A percentile compares a stretch with the other conserved stretches of the same genome.
These are phyloP conservation scores for Cepaea hortensis DNA, from an alignment of 2,888 invertebrate species.

Conservation along the genomic window DNA sequence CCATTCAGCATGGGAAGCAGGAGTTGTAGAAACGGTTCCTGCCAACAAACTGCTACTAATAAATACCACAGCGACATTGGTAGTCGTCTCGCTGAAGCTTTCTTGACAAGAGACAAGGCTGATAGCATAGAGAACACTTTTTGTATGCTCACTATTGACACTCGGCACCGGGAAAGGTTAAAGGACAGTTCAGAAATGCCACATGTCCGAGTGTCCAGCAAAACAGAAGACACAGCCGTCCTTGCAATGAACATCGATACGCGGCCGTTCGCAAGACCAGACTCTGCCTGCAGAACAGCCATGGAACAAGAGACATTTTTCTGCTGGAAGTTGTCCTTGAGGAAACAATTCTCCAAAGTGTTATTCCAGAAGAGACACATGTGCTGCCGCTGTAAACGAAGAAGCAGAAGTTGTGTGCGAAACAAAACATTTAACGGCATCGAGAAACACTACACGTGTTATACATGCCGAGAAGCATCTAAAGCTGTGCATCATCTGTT, in stretches of 20 bases:
- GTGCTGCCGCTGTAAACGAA: slow-evolving; percentile 41
- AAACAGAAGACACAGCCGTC: neutral
- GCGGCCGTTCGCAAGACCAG: neutral
- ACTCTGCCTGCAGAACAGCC: neutral
- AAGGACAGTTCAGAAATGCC: neutral
- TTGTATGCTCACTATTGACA: slow-evolving; percentile 35
- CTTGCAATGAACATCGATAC: neutral
- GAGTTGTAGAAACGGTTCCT: neutral
- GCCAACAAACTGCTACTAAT: slow-evolving; percentile 19
- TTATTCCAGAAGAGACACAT: slow-evolving; percentile 37
- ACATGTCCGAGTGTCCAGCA: neutral
- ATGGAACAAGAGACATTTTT: neutral
- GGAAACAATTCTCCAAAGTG: slow-evolving; percentile 22
- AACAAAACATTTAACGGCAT: slow-evolving; percentile 43
- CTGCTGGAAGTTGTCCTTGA: slow-evolving; percentile 5
- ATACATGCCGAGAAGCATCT: slow-evolving; percentile 20
- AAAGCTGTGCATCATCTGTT: slow-evolving; percentile 33
- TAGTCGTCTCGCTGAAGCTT: slow-evolving; percentile 32
- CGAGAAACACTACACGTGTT: slow-evolving; percentile 42
- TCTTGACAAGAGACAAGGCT: neutral
- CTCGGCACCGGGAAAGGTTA: neutral
- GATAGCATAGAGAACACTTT: neutral
- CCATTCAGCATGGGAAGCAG: slow-evolving; percentile 19
- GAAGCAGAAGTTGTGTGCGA: slow-evolving; percentile 29
- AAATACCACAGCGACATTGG: slow-evolving; percentile 43